Percentiles rank a stretch among this genome's conserved stretches.
Conservation (phyloP, 2,888 invertebrate genomes). For the Erebia palarica region DNA sequence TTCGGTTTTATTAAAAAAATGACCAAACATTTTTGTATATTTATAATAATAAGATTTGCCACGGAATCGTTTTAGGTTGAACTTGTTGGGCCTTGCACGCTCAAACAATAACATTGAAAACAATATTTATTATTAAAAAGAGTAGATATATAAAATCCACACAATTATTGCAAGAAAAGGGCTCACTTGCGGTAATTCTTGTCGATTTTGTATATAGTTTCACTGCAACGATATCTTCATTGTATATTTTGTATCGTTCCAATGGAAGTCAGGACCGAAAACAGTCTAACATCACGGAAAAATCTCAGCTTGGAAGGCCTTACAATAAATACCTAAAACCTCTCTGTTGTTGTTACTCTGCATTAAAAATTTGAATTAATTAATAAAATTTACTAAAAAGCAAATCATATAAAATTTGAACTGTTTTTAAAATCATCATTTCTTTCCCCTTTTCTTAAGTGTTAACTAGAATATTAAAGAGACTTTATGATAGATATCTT, state of each 20-base stretch:
- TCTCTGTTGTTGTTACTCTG: conserved; percentile 64
- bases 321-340: conserved; percentile 41
- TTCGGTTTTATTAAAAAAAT: conserved; percentile 51
- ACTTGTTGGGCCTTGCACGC: conserved; percentile 45
- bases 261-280: conserved; percentile 48
- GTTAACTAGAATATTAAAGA: conserved; percentile 63
- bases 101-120: conserved; percentile 39
- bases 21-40: conserved; percentile 73
- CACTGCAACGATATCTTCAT: conserved; percentile 25
- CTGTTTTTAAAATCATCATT: conserved; percentile 56
- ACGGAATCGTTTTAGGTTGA: conserved; percentile 49
- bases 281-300: conserved; percentile 26
- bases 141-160: conserved; percentile 59
- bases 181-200: conserved; percentile 65
- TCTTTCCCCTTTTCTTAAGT: conserved; percentile 38
- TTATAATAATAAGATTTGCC: conserved; percentile 49
- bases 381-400: conserved; percentile 22
- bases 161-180: conserved; percentile 57
- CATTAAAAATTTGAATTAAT: conserved; percentile 53
- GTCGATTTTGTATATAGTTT: conserved; percentile 62
- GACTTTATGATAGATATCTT: conserved; percentile 60
- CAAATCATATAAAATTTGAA: conserved; percentile 53
- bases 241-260: conserved; percentile 18
- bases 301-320: conserved; percentile 34
- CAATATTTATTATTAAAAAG: conserved; percentile 38